These are phyloP conservation scores for Axinella damicornis DNA, from an alignment of 37 sponge, comb jelly and placozoan genomes.

Conservation along the genomic window DNA sequence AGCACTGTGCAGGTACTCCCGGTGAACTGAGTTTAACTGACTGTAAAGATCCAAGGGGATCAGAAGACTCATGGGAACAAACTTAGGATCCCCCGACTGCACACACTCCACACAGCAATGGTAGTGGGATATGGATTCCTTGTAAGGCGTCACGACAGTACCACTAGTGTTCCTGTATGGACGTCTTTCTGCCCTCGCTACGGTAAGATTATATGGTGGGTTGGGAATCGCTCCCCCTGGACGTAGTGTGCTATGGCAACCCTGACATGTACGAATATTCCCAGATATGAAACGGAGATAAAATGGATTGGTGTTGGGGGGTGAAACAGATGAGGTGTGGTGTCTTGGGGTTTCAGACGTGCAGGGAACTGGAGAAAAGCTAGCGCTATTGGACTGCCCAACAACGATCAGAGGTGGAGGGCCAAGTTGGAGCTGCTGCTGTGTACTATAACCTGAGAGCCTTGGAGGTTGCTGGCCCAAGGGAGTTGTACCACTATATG, in stretches of 20 bases:
- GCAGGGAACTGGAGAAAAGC: too few species aligned
- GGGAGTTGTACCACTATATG: too few species aligned
- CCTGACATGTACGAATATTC: constrained; percentile 30
- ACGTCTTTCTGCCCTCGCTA: constrained; percentile 11
- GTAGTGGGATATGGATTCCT: constrained; percentile 9
- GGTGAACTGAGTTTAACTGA: not conserved
- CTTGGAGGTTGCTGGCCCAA: too few species aligned
- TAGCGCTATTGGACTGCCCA: not conserved
- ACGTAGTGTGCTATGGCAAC: not conserved
- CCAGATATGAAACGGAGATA: constrained; percentile 15
- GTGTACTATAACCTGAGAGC: too few species aligned
- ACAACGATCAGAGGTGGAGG: not conserved
- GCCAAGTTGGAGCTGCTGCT: too few species aligned
- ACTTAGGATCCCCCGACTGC: not conserved
- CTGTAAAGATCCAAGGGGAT: not conserved
- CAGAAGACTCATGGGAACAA: not conserved
- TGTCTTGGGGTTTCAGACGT: not conserved
- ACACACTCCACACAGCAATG: not conserved
- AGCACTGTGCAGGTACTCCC: not conserved
- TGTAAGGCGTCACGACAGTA: not conserved
- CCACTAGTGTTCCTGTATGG: constrained; percentile 12
- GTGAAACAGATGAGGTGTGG: not conserved
- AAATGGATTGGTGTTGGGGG: constrained; percentile 12
- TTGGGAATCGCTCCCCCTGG: constrained; percentile 12
- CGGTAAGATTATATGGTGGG: constrained; percentile 23